Conservation (phyloP, 2,888 invertebrate genomes). For the Willowsia nigromaculata region DNA sequence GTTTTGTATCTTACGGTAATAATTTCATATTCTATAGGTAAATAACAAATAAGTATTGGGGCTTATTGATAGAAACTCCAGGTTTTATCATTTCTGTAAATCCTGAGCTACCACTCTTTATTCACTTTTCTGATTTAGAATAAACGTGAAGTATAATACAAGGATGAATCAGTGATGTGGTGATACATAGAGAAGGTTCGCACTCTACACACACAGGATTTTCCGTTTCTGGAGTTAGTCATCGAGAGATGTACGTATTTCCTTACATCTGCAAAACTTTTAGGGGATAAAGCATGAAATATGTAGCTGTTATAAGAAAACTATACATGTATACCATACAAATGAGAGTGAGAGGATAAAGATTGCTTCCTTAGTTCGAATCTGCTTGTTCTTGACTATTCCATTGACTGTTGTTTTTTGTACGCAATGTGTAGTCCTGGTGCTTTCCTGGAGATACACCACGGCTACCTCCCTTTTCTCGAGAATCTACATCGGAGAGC, state of each 20-base stretch:
- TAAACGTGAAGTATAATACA: background rate
- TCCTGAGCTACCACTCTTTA: background rate
- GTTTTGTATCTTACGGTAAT: too few relatives aligned
- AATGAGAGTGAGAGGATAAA: background rate
- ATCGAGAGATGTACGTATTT: background rate
- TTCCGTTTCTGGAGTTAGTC: constrained; percentile 1
- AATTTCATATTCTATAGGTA: background rate
- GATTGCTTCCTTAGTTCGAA: background rate
- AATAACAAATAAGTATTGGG: constrained; percentile 24
- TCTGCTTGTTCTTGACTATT: background rate
- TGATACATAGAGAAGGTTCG: background rate
- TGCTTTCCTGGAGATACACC: background rate
- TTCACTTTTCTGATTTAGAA: background rate
- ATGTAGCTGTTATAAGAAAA: background rate
- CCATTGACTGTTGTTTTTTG: too few relatives aligned
- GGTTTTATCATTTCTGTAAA: constrained; percentile 1
- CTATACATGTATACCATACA: background rate
- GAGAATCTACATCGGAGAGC: background rate
- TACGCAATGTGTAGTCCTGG: background rate
- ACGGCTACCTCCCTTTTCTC: background rate
- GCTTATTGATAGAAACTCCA: constrained; percentile 24
- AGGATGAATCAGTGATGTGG: background rate
- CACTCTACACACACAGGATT: background rate
- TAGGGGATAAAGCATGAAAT: background rate
- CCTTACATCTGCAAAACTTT: background rate